A percentile compares a stretch with the other conserved stretches of the same genome.
phyloP scores from a whole-genome alignment of 2,888 invertebrate genomes.

The Antitype chi region DNA sequence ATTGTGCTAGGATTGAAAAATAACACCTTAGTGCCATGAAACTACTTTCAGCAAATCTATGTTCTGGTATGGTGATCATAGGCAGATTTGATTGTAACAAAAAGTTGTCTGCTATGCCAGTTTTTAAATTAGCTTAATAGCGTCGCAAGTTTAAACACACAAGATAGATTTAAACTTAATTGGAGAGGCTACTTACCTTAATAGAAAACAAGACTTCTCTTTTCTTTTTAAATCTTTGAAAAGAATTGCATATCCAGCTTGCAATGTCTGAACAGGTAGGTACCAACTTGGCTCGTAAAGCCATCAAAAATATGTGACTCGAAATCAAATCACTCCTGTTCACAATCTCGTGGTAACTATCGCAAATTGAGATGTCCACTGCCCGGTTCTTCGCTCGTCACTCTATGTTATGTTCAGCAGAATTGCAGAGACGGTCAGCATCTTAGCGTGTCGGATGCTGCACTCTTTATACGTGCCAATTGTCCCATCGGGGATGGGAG shows the following conservation, averaged over 20 bases:
- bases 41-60: neutral
- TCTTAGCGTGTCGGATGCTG: conserved; percentile 27
- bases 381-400: neutral
- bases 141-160: neutral
- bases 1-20: neutral
- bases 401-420: conserved; percentile 1
- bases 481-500: neutral
- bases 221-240: neutral
- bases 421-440: conserved; percentile 38
- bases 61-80: neutral
- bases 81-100: neutral
- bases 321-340: conserved; percentile 14
- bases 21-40: neutral
- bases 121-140: neutral
- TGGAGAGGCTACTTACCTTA: neutral
- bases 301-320: neutral
- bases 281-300: too few species aligned
- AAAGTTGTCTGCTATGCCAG: neutral
- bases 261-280: neutral
- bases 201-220: neutral
- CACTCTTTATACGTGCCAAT: conserved; percentile 32
- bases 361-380: conserved; percentile 22
- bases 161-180: neutral
- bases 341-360: conserved; percentile 9
- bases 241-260: neutral